phyloP scores from a whole-genome alignment of 2,888 invertebrate species.

The Oasisia sp. region DNA sequence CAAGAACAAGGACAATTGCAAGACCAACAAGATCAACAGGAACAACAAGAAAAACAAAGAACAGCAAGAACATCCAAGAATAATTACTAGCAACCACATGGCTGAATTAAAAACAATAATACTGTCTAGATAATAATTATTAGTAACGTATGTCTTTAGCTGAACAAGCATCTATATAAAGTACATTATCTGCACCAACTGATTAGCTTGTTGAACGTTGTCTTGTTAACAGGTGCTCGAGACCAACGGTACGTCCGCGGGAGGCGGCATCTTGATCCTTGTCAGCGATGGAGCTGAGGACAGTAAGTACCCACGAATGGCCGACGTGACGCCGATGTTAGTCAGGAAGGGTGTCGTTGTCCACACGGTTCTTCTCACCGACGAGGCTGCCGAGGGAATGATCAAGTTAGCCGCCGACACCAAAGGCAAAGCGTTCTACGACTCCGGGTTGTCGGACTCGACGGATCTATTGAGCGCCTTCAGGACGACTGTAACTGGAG shows the following conservation, averaged over 20 bases:
- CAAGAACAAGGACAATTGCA: no score
- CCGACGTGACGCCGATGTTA: neutral
- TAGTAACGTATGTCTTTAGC: neutral
- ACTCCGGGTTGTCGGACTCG: neutral
- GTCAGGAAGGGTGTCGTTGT: neutral
- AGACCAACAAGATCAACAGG: no score
- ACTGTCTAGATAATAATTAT: no score
- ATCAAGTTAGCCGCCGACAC: constrained; percentile 11
- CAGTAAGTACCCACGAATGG: neutral
- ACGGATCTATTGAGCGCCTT: neutral
- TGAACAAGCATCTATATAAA: neutral
- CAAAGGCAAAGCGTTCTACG: neutral
- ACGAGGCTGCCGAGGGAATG: neutral
- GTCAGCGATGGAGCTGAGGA: neutral
- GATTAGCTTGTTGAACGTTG: neutral
- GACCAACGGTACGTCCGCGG: neutral
- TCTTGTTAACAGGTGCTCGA: neutral
- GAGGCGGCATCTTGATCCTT: neutral
- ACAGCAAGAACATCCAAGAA: no score
- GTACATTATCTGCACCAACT: neutral
- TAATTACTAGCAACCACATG: no score
- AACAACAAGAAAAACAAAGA: no score
- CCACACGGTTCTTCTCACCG: neutral
- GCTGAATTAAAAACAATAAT: no score
- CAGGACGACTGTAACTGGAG: neutral